phyloP scores from a whole-genome alignment of 2,888 invertebrate genomes.

The Acutogordius australiensis region DNA sequence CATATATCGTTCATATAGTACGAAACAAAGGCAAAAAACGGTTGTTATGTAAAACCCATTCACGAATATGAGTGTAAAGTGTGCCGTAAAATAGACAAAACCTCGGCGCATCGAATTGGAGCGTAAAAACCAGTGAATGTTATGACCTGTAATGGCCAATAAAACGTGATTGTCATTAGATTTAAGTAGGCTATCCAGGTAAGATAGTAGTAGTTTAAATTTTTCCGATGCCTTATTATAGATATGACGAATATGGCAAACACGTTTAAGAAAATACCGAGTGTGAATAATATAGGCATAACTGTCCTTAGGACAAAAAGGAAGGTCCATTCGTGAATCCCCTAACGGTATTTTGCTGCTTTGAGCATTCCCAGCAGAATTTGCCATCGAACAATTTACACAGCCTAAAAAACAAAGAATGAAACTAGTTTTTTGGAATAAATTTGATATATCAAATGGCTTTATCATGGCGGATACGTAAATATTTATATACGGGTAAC shows the following conservation, averaged over 20 bases:
- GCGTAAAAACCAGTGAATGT: neutral
- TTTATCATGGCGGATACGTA: too few relatives aligned
- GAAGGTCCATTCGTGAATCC: neutral
- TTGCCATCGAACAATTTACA: too few relatives aligned
- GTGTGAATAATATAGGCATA: neutral
- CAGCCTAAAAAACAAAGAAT: too few relatives aligned
- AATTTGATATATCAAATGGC: too few relatives aligned
- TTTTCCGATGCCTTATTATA: neutral
- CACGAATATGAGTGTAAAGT: neutral
- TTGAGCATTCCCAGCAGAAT: too few relatives aligned
- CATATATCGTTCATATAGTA: neutral
- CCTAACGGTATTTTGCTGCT: too few relatives aligned
- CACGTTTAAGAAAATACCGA: neutral
- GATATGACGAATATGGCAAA: neutral
- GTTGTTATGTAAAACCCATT: neutral
- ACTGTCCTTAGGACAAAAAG: neutral
- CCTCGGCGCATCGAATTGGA: neutral
- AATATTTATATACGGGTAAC: too few relatives aligned
- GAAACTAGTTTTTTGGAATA: too few relatives aligned
- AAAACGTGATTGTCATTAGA: neutral
- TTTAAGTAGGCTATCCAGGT: neutral
- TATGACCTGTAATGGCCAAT: neutral
- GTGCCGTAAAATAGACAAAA: neutral
- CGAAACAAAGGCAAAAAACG: neutral
- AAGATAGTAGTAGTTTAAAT: neutral